These are phyloP conservation scores for Rallus limicola DNA, from an alignment of 2,113 vertebrate species.

Conservation along the genomic window DNA sequence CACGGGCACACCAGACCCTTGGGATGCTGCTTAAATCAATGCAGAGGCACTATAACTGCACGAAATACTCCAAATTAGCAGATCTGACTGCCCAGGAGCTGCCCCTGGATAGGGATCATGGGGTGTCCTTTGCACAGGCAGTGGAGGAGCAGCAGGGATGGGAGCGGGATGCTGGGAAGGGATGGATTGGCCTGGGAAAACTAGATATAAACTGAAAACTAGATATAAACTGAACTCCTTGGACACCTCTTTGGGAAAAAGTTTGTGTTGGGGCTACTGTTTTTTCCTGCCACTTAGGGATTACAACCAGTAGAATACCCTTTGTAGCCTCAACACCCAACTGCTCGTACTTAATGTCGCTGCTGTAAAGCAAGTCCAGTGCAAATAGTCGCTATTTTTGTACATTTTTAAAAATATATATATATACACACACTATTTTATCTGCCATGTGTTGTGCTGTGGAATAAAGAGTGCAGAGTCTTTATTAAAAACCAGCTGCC, in stretches of 20 bases:
- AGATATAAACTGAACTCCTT: neutral
- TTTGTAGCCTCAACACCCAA: neutral
- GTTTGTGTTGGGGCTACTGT: neutral
- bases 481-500: neutral
- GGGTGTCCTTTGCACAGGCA: rapidly evolving
- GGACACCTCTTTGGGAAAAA: neutral
- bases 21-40: neutral
- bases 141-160: neutral
- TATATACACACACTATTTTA: neutral
- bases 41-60: rapidly evolving
- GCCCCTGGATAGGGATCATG: neutral
- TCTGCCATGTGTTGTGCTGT: neutral
- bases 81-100: neutral
- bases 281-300: rapidly evolving
- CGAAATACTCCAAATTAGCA: rapidly evolving
- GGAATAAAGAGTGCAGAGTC: neutral
- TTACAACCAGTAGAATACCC: neutral
- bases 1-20: rapidly evolving
- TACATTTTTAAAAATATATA: neutral
- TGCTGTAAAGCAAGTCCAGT: neutral
- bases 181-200: neutral
- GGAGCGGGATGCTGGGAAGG: neutral
- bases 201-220: neutral
- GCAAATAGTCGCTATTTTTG: neutral
- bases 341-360: neutral